Evolutionary conservation across 2,113 vertebrate genomes (phyloP).

Genomic region (Thamnophis sirtalis): DNA sequence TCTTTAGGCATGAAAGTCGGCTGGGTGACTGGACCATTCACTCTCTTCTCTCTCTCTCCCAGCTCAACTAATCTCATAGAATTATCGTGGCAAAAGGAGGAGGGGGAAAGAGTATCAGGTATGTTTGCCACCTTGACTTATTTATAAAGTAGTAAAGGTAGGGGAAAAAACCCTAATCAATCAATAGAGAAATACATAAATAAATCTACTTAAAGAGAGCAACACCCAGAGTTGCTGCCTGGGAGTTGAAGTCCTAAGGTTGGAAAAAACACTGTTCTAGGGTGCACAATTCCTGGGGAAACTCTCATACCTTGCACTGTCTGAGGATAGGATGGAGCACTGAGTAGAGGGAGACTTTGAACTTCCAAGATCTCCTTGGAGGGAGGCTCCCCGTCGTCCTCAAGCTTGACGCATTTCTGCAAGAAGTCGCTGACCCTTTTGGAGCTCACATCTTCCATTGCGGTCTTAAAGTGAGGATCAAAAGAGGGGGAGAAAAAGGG

Average conservation of each 20-base stretch:
- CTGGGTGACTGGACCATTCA: too few species aligned
- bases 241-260: neutral
- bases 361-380: constrained; percentile 18
- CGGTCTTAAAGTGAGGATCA: accelerated
- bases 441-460: constrained; percentile 22
- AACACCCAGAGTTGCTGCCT: neutral
- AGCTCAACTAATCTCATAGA: neutral
- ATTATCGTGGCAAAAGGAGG: neutral
- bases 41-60: neutral
- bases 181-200: neutral
- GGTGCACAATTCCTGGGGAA: neutral
- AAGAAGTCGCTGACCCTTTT: neutral
- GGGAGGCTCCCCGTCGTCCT: neutral
- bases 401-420: constrained; percentile 3
- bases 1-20: accelerated
- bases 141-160: neutral
- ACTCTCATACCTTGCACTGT: neutral
- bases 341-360: neutral
- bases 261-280: neutral
- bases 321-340: constrained; percentile 1
- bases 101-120: neutral
- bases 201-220: neutral
- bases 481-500: neutral
- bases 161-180: neutral
- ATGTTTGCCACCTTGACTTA: neutral